Evolutionary conservation across 2,113 vertebrate species (phyloP), one percentile per base, ranked within the genome.

Genomic region (Chionodraco myersi): DNA sequence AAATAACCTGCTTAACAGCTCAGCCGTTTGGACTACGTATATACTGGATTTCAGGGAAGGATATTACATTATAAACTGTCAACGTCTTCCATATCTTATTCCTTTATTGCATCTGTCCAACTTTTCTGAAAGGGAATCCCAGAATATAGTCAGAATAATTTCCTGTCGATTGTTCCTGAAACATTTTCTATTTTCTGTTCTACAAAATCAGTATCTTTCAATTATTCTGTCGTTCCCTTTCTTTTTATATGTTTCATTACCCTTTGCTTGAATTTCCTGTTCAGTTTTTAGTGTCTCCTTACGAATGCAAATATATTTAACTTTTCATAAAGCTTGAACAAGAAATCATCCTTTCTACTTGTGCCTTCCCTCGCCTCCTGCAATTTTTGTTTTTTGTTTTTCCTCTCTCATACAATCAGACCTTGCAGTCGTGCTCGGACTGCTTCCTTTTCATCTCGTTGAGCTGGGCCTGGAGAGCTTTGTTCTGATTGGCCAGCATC

Each of bases 401-500:
- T 49, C 41, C 18, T 34, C 53, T 30, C 34, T 62, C 44, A 41
- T 41, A 41, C 21, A 10, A 60, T 10, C 90, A 64, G 30, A 94
- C 93, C 93, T 94, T 94, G 93, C 96, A 97, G 85, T 97, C 96
- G 0, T 87, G 95, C 91, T 97, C 96, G 0, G 96, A 87, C 79
- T 97, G 96, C 76, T 97, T 97, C 92, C 97, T 95, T 80, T 97
- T 97, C 95, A 96, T 97, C 86, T 98, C 97, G 6, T 85, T 97
- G 72, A 97, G 95, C 56, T 97, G 96, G 1, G 94, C 89, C 92
- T 97, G 97, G 51, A 98, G 94, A 56, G 94, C 95, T 88, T 97
- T 97, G 93, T 97, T 97, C 91, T 98, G 96, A 66, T 96, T 95
- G 0, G 93, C 89, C 76, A 95, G 65, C 86, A 95, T 95, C 85